phyloP scores from a whole-genome alignment of 92 coral and sea anemone genomes.

The Porites lobata region DNA sequence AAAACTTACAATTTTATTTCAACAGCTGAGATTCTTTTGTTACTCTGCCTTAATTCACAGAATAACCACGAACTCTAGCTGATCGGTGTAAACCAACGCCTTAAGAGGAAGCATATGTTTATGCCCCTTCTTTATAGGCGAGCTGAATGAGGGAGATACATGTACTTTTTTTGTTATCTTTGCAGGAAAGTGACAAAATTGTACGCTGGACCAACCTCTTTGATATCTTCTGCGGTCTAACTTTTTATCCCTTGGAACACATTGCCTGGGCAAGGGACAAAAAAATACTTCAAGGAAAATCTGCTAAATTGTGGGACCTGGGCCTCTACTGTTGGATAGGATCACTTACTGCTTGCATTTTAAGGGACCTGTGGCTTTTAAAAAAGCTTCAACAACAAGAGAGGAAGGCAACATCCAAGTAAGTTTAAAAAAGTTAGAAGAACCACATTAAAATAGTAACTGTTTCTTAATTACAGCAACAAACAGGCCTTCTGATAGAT shows the following conservation, averaged over 20 bases:
- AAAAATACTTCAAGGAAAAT: slow-evolving; percentile 73
- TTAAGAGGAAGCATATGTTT: no score
- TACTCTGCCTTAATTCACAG: no score
- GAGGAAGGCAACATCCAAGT: slow-evolving; percentile 45
- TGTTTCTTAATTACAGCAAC: no score
- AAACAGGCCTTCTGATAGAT: no score
- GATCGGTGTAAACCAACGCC: no score
- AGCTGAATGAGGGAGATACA: background rate
- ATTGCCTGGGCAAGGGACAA: slow-evolving; percentile 88
- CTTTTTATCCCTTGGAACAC: slow-evolving; percentile 85
- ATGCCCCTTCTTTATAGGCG: no score
- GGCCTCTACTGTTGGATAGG: slow-evolving; percentile 79
- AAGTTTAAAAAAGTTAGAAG: background rate
- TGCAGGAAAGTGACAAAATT: slow-evolving; percentile 67
- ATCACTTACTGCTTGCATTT: slow-evolving; percentile 63
- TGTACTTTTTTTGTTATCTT: background rate
- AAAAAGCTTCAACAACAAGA: slow-evolving; percentile 49
- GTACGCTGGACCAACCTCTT: slow-evolving; percentile 69
- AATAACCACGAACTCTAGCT: no score
- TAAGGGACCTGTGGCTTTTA: slow-evolving; percentile 72
- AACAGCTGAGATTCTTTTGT: no score
- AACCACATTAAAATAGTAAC: background rate
- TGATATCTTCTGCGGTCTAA: slow-evolving; percentile 71
- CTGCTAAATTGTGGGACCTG: slow-evolving; percentile 66
- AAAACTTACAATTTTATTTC: no score